Conservation (phyloP, 1,140 invertebrate genomes). For the Ceratosolen fusciceps region DNA sequence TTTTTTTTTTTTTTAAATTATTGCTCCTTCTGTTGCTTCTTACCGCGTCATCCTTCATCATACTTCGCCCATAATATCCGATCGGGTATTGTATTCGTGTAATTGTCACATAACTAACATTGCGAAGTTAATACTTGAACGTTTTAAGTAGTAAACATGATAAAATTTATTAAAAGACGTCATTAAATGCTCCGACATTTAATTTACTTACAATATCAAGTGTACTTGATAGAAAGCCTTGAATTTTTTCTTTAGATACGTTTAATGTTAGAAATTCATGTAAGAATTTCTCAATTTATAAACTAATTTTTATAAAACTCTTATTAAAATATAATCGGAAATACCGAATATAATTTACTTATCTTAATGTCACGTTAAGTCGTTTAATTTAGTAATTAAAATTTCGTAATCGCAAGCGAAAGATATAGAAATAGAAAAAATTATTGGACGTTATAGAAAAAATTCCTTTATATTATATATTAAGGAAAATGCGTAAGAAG, state of each 20-base stretch:
- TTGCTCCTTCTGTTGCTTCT: neutral
- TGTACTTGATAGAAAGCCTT: too few relatives aligned
- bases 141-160: neutral
- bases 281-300: neutral
- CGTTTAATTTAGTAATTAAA: too few relatives aligned
- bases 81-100: neutral
- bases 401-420: too few relatives aligned
- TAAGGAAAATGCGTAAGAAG: too few relatives aligned
- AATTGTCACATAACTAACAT: neutral
- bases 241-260: neutral
- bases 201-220: too few relatives aligned
- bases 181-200: neutral
- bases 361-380: too few relatives aligned
- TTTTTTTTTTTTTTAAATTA: neutral
- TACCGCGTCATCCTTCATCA: neutral
- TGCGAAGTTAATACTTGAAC: neutral
- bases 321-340: too few relatives aligned
- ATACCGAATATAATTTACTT: too few relatives aligned
- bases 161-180: constrained; percentile 10
- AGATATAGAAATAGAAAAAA: too few relatives aligned
- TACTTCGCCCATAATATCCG: neutral
- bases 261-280: neutral
- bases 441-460: too few relatives aligned
- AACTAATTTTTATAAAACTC: too few relatives aligned
- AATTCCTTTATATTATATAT: too few relatives aligned